A percentile compares a stretch with the other conserved stretches of the same genome.
phyloP scores from a whole-genome alignment of 2,797 vertebrate genomes.

The Calcarius lapponicus region DNA sequence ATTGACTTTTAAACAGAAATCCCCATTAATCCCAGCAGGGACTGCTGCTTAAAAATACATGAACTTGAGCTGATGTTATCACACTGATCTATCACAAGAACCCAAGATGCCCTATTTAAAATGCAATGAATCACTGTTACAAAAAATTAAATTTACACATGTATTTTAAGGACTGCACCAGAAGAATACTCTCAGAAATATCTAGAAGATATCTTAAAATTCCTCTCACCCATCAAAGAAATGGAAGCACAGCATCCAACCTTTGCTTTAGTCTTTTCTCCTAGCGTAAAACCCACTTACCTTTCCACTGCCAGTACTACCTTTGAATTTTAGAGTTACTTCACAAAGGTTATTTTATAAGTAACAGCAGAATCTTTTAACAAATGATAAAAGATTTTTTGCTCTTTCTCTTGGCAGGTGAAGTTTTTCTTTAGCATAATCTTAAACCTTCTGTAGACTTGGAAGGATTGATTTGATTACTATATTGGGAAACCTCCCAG shows the following conservation, averaged over 20 bases:
- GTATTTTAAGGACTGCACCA: neutral
- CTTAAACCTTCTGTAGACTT: too few species aligned
- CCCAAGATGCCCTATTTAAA: neutral
- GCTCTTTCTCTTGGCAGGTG: neutral
- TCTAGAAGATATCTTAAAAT: neutral
- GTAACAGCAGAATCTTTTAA: neutral
- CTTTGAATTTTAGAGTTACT: neutral
- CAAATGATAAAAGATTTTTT: neutral
- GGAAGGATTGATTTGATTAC: neutral
- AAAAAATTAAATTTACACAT: neutral
- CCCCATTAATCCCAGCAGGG: neutral
- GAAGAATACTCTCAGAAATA: neutral
- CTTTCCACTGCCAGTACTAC: neutral
- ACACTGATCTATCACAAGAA: neutral
- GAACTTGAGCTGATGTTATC: neutral
- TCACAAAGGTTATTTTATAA: neutral
- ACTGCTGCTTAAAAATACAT: constrained; percentile 24
- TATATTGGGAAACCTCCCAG: neutral
- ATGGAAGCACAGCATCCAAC: neutral
- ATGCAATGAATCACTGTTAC: neutral
- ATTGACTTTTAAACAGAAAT: neutral
- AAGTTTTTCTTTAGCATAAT: neutral
- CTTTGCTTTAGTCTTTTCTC: neutral
- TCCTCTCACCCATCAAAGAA: neutral
- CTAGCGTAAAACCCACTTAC: neutral